Evolutionary conservation across 2,888 invertebrate species (phyloP).

Genomic region (Linnaemya vulpina): DNA sequence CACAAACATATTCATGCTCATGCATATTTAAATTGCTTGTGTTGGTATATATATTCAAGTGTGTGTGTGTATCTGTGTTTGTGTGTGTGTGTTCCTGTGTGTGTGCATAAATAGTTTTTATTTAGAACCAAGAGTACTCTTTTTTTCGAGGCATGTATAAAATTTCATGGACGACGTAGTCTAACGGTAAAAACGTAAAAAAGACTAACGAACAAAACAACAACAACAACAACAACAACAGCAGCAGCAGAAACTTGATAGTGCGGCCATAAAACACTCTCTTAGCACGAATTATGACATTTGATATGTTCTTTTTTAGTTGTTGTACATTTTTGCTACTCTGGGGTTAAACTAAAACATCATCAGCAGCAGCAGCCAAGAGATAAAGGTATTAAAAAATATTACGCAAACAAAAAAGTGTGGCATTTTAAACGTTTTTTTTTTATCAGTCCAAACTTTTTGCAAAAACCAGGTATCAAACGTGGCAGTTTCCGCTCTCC

Average conservation of each 20-base stretch:
- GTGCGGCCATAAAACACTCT: conserved; percentile 69
- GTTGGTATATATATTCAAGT: too few relatives aligned
- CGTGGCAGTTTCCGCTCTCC: neutral
- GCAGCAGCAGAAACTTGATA: conserved; percentile 40
- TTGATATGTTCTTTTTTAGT: conserved; percentile 63
- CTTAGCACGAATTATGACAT: conserved; percentile 73
- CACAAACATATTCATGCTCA: conserved; percentile 29
- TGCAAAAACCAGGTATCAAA: neutral
- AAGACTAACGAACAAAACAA: conserved; percentile 13
- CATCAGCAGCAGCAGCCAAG: neutral
- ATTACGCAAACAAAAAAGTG: conserved; percentile 58
- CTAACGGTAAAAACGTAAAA: conserved; percentile 49
- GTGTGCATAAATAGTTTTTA: conserved; percentile 37
- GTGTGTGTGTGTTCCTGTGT: neutral
- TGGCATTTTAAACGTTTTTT: conserved; percentile 34
- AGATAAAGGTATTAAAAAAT: conserved; percentile 41
- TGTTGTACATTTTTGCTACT: conserved; percentile 24
- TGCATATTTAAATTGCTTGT: conserved; percentile 22
- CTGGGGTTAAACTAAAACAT: conserved; percentile 41
- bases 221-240: conserved; percentile 15
- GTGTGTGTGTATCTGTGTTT: neutral
- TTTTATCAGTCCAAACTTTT: neutral
- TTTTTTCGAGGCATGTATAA: conserved; percentile 48
- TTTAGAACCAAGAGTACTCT: conserved; percentile 7
- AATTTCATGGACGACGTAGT: conserved; percentile 61